These are phyloP conservation scores for Venturia canescens DNA, from an alignment of 1,140 invertebrate species.

Conservation along the genomic window DNA sequence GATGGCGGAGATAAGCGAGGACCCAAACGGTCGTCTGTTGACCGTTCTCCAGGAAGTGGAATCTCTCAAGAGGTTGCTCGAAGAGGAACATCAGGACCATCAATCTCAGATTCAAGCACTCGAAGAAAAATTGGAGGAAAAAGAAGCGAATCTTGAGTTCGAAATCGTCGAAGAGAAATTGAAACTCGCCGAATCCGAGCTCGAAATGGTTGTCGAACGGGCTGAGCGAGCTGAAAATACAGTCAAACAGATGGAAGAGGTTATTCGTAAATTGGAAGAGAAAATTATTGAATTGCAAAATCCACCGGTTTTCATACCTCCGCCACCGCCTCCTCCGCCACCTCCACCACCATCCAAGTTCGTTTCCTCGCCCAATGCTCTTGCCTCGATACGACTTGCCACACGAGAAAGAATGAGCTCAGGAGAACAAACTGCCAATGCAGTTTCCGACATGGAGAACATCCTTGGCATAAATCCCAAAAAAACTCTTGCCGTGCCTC, in stretches of 20 bases:
- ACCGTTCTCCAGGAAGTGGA: conserved; percentile 81
- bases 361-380: conserved; percentile 60
- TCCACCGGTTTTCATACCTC: conserved; percentile 48
- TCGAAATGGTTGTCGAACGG: conserved; percentile 79
- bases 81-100: conserved; percentile 79
- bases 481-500: conserved; percentile 65
- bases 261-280: conserved; percentile 63
- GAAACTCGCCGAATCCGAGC: conserved; percentile 82
- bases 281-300: conserved; percentile 69
- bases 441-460: conserved; percentile 79
- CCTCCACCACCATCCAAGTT: conserved; percentile 70
- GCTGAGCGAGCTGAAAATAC: conserved; percentile 80
- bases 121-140: conserved; percentile 82
- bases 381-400: conserved; percentile 66
- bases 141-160: conserved; percentile 82
- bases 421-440: conserved; percentile 61
- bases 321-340: conserved; percentile 71
- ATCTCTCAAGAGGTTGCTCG: conserved; percentile 78
- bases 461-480: conserved; percentile 76
- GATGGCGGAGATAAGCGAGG: conserved; percentile 79
- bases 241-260: conserved; percentile 64
- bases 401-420: conserved; percentile 62
- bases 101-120: conserved; percentile 77
- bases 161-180: conserved; percentile 84
- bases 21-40: conserved; percentile 77